Evolutionary conservation across 2,113 vertebrate genomes (phyloP).

Genomic region (Triplophysa tibetana): DNA sequence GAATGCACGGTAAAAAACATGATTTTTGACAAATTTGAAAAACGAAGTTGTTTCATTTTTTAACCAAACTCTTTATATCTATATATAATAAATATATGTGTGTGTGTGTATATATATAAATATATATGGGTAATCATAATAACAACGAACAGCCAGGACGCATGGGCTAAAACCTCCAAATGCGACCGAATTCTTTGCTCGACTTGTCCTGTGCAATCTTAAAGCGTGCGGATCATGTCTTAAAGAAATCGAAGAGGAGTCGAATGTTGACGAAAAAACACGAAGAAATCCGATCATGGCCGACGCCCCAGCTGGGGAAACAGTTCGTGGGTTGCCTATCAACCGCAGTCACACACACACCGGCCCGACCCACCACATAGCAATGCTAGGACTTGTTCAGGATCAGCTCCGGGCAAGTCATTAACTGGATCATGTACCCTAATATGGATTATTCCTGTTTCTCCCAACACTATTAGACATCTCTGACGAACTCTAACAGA

Average conservation of each 20-base stretch:
- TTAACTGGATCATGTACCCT: conserved; percentile 8
- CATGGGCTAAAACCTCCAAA: background rate
- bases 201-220: background rate
- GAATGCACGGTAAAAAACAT: no score
- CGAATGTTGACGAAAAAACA: background rate
- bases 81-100: no score
- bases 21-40: no score
- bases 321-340: conserved; percentile 41
- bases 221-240: background rate
- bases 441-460: background rate
- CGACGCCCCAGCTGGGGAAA: conserved; percentile 21
- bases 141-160: background rate
- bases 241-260: background rate
- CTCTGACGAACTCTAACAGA: background rate
- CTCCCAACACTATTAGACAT: background rate
- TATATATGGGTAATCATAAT: background rate
- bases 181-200: background rate
- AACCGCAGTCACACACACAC: conserved; percentile 19
- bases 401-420: background rate
- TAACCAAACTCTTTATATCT: no score
- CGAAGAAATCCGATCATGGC: background rate
- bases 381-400: conserved; percentile 34
- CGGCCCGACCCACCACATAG: conserved; percentile 16
- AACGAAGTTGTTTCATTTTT: no score
- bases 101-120: no score